A percentile compares a stretch with the other conserved stretches of the same genome.
Evolutionary conservation across 2,113 vertebrate species (phyloP).

Genomic region (Brienomyrus longianalis): DNA sequence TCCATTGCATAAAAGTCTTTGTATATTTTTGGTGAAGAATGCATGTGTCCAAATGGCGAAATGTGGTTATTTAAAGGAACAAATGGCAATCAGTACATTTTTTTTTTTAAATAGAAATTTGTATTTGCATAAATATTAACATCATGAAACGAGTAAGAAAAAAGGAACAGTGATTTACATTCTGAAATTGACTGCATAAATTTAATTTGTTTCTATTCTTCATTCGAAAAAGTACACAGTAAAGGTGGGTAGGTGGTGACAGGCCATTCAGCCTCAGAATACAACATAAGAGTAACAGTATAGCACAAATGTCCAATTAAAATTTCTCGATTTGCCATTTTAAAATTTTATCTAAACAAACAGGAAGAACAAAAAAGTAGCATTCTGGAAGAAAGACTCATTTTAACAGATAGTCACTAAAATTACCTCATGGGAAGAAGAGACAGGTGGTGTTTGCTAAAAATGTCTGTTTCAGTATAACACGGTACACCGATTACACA

Average conservation of each 20-base stretch:
- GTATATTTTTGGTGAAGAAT: neutral
- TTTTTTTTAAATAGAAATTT: conserved; percentile 95
- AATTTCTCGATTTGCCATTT: conserved; percentile 21
- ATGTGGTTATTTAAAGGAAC: neutral
- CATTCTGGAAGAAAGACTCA: conserved; percentile 29
- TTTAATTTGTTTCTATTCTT: conserved; percentile 36
- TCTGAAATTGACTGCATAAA: conserved; percentile 60
- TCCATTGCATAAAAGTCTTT: neutral
- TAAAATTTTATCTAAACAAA: conserved; percentile 43
- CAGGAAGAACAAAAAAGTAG: neutral
- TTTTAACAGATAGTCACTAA: conserved; percentile 17
- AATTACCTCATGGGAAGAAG: conserved; percentile 43
- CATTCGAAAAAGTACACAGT: conserved; percentile 29
- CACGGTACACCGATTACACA: neutral
- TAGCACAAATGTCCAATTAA: conserved; percentile 12
- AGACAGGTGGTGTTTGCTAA: conserved; percentile 10
- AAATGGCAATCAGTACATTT: conserved; percentile 30
- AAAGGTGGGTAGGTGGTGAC: neutral
- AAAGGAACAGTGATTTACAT: conserved; percentile 71
- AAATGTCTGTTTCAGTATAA: conserved; percentile 6
- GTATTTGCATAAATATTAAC: conserved; percentile 96
- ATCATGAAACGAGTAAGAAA: conserved; percentile 66
- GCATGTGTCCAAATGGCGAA: neutral
- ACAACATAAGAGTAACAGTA: conserved; percentile 20
- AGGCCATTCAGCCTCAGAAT: conserved; percentile 18